Evolutionary conservation across 1,140 invertebrate genomes (phyloP), one percentile per base, ranked within the genome.

Genomic region (Ceratosolen solmsi): DNA sequence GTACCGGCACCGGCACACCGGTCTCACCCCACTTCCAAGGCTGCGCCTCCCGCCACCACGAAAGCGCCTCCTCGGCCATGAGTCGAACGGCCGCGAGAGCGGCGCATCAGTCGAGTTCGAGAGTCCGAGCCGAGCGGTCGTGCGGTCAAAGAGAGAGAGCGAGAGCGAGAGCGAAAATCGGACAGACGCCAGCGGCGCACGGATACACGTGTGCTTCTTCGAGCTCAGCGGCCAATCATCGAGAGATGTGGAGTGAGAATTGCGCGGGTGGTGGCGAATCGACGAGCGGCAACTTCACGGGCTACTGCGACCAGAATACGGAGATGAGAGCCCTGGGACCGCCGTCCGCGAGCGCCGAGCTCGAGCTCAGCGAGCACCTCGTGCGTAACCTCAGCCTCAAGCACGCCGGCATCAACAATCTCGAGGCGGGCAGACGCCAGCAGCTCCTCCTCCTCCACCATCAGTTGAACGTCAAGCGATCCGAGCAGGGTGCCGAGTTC

Each of bases 331-430:
- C 17, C 30, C 8, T 0, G 1, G 70, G 38, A 0, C 17, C n/a
- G n/a, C n/a, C n/a, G n/a, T n/a, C 7, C 0, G 63, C 2, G 2
- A 71, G n/a, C 51, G 25, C 49, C n/a, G 54, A 41, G 2, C 0
- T 25, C 33, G 38, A 72, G 56, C 56, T 80, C 27, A 73, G 70
- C 70, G 54, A 73, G 51, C 63, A 22, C 3, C 49, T 80, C 38
- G 20, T 73, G 7, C 77, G 68, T 33, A 71, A 27, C n/a, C 49
- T 79, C 13, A 38, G 51, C n/a, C 8, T 71, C 2, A 79, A 79
- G 65, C 46, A 79, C 65, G 0, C 46, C 20, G n/a, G 5, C 13
- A 71, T 79, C 49, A 79, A 79, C 36, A 71, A 79, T n/a, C 30
- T 79, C 9, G 77, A 79, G 30, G 25, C 30, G 7, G 36, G 13